A percentile compares a stretch with the other conserved stretches of the same genome.
phyloP scores from a whole-genome alignment of 2,797 vertebrate species.

The Pangasius macronema region DNA sequence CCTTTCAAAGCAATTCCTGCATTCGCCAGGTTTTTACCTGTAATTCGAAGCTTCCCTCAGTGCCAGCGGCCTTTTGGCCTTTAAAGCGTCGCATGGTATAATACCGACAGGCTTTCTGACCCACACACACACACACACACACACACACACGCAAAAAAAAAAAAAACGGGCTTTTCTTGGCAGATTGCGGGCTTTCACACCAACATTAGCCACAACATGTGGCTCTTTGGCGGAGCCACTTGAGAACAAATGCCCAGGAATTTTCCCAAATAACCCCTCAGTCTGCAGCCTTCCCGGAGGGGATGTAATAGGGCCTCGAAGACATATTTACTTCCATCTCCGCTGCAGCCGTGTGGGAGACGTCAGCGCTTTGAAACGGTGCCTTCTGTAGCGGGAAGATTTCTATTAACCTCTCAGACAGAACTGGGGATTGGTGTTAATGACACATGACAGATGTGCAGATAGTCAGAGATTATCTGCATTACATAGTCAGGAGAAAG shows the following conservation, averaged over 20 bases:
- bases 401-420: constrained; percentile 60
- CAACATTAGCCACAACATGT: constrained; percentile 74
- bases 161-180: constrained; percentile 75
- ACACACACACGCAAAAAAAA: not conserved
- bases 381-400: constrained; percentile 54
- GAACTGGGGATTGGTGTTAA: constrained; percentile 6
- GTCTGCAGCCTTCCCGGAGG: constrained; percentile 51
- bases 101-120: constrained; percentile 76
- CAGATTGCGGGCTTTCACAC: constrained; percentile 78
- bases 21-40: constrained; percentile 64
- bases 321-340: constrained; percentile 56
- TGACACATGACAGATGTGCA: not conserved
- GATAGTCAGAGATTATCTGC: not conserved
- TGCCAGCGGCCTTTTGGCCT: constrained; percentile 59
- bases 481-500: not conserved
- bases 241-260: constrained; percentile 76
- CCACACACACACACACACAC: constrained; percentile 50
- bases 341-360: constrained; percentile 49
- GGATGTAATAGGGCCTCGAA: constrained; percentile 40
- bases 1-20: constrained; percentile 62
- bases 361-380: constrained; percentile 46
- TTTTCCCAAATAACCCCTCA: constrained; percentile 79
- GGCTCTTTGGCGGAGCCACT: constrained; percentile 70
- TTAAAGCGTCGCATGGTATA: constrained; percentile 58
- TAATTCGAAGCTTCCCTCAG: constrained; percentile 73